Conservation (phyloP, 2,797 vertebrate species). For the Megalops cyprinoides region DNA sequence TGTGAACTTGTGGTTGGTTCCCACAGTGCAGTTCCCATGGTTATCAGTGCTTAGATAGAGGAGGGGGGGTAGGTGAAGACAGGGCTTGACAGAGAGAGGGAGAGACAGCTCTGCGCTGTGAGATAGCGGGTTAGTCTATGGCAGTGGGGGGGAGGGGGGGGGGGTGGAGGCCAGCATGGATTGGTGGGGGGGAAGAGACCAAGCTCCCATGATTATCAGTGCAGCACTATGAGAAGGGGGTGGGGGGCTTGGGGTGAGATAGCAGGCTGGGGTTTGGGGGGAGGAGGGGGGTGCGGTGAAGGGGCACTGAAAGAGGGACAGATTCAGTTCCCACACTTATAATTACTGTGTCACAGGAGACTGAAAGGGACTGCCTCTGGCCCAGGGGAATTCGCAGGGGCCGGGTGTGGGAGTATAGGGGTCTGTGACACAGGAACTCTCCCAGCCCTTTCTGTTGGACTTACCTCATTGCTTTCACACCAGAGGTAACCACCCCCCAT, state of each 20-base stretch:
- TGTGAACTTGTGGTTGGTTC: constrained; percentile 77
- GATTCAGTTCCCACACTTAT: constrained; percentile 86
- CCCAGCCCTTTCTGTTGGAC: constrained; percentile 60
- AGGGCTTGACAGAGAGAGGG: constrained; percentile 69
- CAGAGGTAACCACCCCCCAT: constrained; percentile 62
- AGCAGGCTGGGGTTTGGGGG: constrained; percentile 41
- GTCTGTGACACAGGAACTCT: constrained; percentile 72
- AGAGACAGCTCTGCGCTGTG: constrained; percentile 74
- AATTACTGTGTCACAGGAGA: constrained; percentile 84
- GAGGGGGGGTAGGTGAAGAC: constrained; percentile 51
- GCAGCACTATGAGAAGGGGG: constrained; percentile 52
- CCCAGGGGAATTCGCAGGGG: constrained; percentile 74
- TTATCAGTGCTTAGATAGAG: constrained; percentile 79
- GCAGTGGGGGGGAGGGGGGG: constrained; percentile 44
- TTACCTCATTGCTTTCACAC: constrained; percentile 68
- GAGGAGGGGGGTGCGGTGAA: constrained; percentile 39
- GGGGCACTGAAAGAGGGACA: constrained; percentile 63
- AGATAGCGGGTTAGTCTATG: constrained; percentile 70
- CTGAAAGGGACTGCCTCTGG: constrained; percentile 79
- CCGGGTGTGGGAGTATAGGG: constrained; percentile 61
- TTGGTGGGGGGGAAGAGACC: constrained; percentile 29
- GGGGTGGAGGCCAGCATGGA: too few species aligned
- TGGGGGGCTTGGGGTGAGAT: constrained; percentile 60
- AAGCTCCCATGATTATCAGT: constrained; percentile 67
- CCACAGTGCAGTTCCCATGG: constrained; percentile 84